Evolutionary conservation across 2,113 vertebrate species (phyloP), one percentile per base, ranked within the genome.

Genomic region (Eulemur rufifrons): DNA sequence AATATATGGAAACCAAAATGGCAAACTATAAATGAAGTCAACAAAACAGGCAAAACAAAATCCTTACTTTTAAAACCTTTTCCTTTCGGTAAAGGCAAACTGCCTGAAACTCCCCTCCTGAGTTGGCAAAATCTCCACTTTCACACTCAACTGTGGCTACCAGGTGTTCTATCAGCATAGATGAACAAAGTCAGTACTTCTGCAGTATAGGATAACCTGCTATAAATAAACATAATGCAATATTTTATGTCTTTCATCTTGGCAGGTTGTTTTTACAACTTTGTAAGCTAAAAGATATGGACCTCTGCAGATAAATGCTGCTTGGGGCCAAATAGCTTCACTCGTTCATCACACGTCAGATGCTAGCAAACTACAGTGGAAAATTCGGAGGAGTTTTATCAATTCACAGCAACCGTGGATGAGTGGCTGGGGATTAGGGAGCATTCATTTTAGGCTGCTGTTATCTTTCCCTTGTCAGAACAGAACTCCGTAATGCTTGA

Each of bases 231-330:
- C 0, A 25, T 69, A 64, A 86, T 69, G 74, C 64, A 63, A 84
- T 77, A 89, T 61, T 95, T 95, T 86, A 74, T 0, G 12, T 91
- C 92, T 95, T 97, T 98, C 97, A 93, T 95, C 86, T 92, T 93
- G 96, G 89, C 95, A 97, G 92, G 92, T 95, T 96, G 89, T 91
- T 97, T 97, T 95, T 93, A 97, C 95, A 97, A 96, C 91, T 97
- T 95, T 95, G 94, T 97, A 85, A 98, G 96, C 95, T 86, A 54
- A 84, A 88, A 96, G 96, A 97, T 89, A 94, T 3, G 27, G 86
- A 96, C 93, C 59, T 92, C 86, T 95, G 45, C 71, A 95, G 94
- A 97, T 95, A 97, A 97, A 96, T 95, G 74, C 52, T 94, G 86
- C 95, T 94, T 80, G 78, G 64, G 84, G 74, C 96, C 61, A 37